Base-by-base conservation (phyloP, 2,888 invertebrate genomes). In the Geotrupes spiniger region DNA sequence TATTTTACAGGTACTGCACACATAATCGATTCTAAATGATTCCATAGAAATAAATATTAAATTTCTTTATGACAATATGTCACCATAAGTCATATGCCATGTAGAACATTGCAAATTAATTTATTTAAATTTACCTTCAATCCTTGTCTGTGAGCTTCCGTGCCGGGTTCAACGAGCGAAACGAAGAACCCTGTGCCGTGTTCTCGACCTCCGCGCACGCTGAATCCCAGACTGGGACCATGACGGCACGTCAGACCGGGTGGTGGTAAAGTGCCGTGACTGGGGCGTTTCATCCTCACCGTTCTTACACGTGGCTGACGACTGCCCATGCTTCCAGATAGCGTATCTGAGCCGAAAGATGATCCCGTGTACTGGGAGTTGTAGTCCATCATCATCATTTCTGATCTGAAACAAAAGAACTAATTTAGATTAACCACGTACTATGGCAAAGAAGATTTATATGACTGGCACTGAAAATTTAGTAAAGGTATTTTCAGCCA, bases 181-280 rank as follows among this genome's bases (percentile, higher is more conserved):
- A 96, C 85, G 74, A 92, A 95, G 74, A 95, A 89, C 21, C 96
- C 96, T 0, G 92, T 90, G 15, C 90, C 88, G 69, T 93, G 91
- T 68, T 96, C 96, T 55, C 85, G 80, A 10, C 96, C 95, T 17
- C 92, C 92, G 2, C 92, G 79, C 46, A 92, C 74, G 1, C 89
- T 85, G 72, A 92, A 92, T 1, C 92, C 92, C 63, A 87, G 86
- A 12, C 84, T 83, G 4, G 86, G 82, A 46, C 76, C 78, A 53
- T 80, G 79, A 1, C 80, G 76, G 43, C 77, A 74, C 26, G 79
- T 66, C 39, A 76, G 65, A 1, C 74, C 73, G 2, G 76, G 72
- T 28, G 75, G 72, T 50, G 68, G 64, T 38, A 70, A 45, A 8
- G 73, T 74, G 3, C 60, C 61, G 9, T 53, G 53, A 17, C 39